Base-by-base conservation (phyloP, 2,888 invertebrate species). In the Conomelus anceps region DNA sequence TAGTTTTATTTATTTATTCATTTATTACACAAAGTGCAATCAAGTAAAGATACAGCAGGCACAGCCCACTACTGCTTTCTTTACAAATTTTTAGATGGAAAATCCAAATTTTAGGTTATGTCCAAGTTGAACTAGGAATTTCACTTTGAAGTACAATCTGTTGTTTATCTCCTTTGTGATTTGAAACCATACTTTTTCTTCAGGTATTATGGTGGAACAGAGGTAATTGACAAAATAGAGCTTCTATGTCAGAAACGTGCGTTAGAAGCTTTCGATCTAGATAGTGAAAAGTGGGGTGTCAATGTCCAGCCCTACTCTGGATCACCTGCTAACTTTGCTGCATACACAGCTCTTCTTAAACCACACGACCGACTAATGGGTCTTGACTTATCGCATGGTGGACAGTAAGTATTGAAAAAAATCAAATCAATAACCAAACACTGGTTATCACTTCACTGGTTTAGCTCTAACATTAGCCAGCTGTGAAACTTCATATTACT, bases 291-390 rank as follows among this genome's bases (percentile, higher is more conserved):
- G 93, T 99, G 99, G 99, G 99, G 99, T 88, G 98, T 98, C 22
- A 99, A 99, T 94, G 99, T 99, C 3, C 99, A 99, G 93, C 98
- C 99, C 0, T 98, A 98, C 92, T 99, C 99, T 90, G 97, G 97
- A 92, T 97, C 98, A 9, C 99, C 99, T 23, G 99, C 98, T 0
- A 99, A 99, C 94, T 97, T 99, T 93, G 99, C 98, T 0, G 98
- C 98, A 11, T 99, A 99, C 93, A 98, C 99, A 6, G 98, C 96
- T 41, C 93, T 98, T 17, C 95, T 96, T 89, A 97, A 97, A 91
- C 98, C 99, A 0, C 98, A 98, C 93, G 98, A 98, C 86, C 95
- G 99, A 89, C 98, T 99, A 92, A 99, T 99, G 99, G 95, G 94
- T 0, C 94, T 99, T 89, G 98, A 99, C 93, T 94, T 99, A 90